Percentiles rank a stretch among this genome's conserved stretches.
Conservation (phyloP, 64 coral and sea anemone species). For the Pocillopora damicornis region DNA sequence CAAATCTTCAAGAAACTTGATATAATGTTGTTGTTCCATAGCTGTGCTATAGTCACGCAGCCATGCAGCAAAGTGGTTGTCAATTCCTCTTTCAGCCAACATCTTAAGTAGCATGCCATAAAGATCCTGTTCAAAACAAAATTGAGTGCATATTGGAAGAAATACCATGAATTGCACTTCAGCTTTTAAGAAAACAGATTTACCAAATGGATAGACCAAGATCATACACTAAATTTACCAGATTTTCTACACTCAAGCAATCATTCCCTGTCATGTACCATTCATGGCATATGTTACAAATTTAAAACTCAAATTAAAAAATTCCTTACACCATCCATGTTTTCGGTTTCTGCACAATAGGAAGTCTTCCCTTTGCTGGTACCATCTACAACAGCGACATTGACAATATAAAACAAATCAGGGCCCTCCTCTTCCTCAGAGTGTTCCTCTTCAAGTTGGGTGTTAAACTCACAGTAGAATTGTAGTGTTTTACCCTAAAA, state of each 20-base stretch:
- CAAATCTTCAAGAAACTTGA: constrained; percentile 81
- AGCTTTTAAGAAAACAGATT: too few relatives aligned
- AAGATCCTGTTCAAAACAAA: constrained; percentile 54
- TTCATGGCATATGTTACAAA: too few relatives aligned
- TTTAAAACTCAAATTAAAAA: too few relatives aligned
- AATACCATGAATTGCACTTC: too few relatives aligned
- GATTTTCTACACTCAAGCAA: too few relatives aligned
- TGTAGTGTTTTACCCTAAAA: constrained; percentile 74
- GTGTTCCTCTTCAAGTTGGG: constrained; percentile 23
- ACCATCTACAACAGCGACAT: constrained; percentile 64
- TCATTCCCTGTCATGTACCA: too few relatives aligned
- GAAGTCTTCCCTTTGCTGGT: constrained; percentile 53
- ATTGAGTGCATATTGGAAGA: too few relatives aligned
- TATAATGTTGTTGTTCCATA: constrained; percentile 88
- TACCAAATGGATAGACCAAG: background rate
- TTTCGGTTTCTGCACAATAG: constrained; percentile 92
- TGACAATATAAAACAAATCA: constrained; percentile 72
- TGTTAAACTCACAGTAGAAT: constrained; percentile 91
- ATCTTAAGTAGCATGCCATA: constrained; percentile 80
- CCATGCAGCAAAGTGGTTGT: constrained; percentile 56
- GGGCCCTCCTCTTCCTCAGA: constrained; percentile 18
- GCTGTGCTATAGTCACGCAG: constrained; percentile 80
- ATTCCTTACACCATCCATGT: constrained; percentile 82
- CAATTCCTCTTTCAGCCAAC: constrained; percentile 86
- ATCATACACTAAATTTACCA: background rate